These are phyloP conservation scores for Neoitamus cyanurus DNA, from an alignment of 2,888 invertebrate genomes.

Conservation along the genomic window DNA sequence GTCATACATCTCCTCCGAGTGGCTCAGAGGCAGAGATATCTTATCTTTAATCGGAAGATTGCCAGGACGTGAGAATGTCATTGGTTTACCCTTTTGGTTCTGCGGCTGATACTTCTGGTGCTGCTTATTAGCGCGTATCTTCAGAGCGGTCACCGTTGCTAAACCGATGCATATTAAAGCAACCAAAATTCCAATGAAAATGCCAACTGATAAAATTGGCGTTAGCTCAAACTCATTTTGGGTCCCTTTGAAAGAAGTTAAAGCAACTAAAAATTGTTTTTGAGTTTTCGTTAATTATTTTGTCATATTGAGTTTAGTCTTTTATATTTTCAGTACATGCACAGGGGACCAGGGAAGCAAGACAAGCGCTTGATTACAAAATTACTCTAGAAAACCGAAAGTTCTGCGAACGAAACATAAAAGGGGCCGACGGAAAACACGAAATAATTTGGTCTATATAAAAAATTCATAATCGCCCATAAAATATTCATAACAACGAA, in stretches of 20 bases:
- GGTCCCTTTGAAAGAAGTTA: slow-evolving; percentile 67
- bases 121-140: slow-evolving; percentile 65
- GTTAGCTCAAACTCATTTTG: slow-evolving; percentile 69
- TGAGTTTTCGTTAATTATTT: neutral
- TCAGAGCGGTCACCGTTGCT: slow-evolving; percentile 65
- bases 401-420: neutral
- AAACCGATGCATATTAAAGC: slow-evolving; percentile 66
- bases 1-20: slow-evolving; percentile 80
- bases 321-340: neutral
- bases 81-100: slow-evolving; percentile 61
- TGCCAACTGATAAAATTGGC: slow-evolving; percentile 68
- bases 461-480: neutral
- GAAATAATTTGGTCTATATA: neutral
- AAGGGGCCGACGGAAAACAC: neutral
- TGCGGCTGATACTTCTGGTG: slow-evolving; percentile 64
- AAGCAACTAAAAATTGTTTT: slow-evolving; percentile 57
- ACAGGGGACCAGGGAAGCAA: neutral
- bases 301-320: neutral
- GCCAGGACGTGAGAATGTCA: slow-evolving; percentile 70
- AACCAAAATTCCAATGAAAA: slow-evolving; percentile 66
- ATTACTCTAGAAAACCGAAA: neutral
- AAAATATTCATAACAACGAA: neutral
- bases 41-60: slow-evolving; percentile 75
- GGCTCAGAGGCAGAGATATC: slow-evolving; percentile 73
- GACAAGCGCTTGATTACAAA: neutral